Evolutionary conservation across 2,797 vertebrate species (phyloP).

Genomic region (Thaleichthys pacificus): DNA sequence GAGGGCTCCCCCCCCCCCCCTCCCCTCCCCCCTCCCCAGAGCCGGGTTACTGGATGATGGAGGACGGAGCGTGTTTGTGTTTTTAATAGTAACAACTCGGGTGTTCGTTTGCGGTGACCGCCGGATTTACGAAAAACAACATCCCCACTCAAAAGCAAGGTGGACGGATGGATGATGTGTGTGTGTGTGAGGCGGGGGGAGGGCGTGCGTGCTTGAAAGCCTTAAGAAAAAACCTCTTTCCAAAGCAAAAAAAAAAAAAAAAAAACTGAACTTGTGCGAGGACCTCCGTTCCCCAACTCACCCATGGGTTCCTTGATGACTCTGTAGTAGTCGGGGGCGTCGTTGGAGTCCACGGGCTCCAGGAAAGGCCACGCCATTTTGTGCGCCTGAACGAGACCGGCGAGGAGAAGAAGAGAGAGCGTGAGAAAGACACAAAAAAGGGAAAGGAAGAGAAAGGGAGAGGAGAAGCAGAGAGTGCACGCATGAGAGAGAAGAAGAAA

Average conservation of each 20-base stretch:
- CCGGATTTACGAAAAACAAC: conserved; percentile 5
- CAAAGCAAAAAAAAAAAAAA: not conserved
- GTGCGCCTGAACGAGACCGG: conserved; percentile 77
- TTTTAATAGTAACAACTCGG: not conserved
- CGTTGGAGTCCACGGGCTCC: conserved; percentile 84
- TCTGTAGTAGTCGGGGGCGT: conserved; percentile 87
- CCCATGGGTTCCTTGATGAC: conserved; percentile 91
- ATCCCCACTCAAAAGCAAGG: not conserved
- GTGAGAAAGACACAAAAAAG: not conserved
- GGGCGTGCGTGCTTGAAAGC: no score
- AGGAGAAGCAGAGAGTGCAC: conserved; percentile 26
- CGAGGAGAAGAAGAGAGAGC: not conserved
- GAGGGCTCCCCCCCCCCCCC: conserved; percentile 48
- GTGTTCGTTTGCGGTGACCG: not conserved
- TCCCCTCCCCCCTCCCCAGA: conserved; percentile 21
- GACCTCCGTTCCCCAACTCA: conserved; percentile 55
- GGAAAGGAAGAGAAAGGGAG: conserved; percentile 32
- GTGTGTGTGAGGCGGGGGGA: not conserved
- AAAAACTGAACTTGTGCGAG: not conserved
- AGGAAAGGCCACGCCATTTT: conserved; percentile 88
- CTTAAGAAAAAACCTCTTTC: no score
- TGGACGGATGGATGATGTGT: not conserved
- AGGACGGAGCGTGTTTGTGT: not conserved
- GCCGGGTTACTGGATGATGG: conserved; percentile 18
- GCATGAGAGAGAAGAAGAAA: not conserved